These are phyloP conservation scores for Columba livia DNA, from an alignment of 2,113 vertebrate genomes.

Conservation along the genomic window DNA sequence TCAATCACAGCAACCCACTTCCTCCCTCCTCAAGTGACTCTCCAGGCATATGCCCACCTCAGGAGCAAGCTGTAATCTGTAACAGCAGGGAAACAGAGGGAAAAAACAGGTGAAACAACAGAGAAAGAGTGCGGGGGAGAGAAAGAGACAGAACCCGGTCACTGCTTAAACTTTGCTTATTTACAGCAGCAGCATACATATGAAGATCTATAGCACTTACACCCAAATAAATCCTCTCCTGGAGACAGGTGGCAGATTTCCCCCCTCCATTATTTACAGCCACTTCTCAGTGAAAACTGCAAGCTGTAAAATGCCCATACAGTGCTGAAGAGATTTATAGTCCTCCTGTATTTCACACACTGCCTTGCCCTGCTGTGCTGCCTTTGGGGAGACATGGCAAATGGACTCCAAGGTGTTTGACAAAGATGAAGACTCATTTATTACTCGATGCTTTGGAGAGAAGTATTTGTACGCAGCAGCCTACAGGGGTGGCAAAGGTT, in stretches of 20 bases:
- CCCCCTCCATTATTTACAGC: constrained; percentile 65
- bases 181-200: constrained; percentile 53
- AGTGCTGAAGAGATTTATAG: constrained; percentile 61
- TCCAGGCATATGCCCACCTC: neutral
- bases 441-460: constrained; percentile 48
- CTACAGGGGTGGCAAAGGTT: constrained; percentile 40
- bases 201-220: constrained; percentile 69
- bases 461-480: constrained; percentile 32
- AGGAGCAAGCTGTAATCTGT: neutral
- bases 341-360: constrained; percentile 45
- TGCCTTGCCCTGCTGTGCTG: constrained; percentile 3
- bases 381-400: constrained; percentile 36
- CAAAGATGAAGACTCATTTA: constrained; percentile 60
- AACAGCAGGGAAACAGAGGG: neutral
- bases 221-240: constrained; percentile 66
- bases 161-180: constrained; percentile 64
- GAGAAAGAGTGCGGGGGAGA: neutral
- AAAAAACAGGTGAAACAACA: constrained; percentile 3
- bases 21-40: neutral
- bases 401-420: constrained; percentile 54
- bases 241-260: constrained; percentile 70
- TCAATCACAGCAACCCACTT: neutral
- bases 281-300: constrained; percentile 67
- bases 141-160: neutral
- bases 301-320: constrained; percentile 68